Evolutionary conservation across 2,797 vertebrate species (phyloP).

Genomic region (Aphelocoma californica): DNA sequence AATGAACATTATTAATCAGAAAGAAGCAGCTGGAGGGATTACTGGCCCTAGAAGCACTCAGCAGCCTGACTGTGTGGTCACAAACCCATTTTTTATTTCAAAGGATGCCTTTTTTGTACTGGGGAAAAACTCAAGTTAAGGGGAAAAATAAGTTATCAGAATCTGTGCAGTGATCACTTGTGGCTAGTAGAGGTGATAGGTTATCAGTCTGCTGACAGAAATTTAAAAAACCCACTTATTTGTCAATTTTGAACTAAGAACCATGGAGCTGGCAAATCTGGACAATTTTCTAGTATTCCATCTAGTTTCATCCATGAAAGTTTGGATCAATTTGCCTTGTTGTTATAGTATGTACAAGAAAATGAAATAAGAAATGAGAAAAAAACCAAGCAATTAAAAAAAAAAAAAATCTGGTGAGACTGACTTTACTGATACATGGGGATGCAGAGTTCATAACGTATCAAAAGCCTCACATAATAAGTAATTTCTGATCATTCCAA

Average conservation of each 20-base stretch:
- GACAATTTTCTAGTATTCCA: background rate
- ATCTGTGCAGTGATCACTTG: background rate
- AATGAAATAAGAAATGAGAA: background rate
- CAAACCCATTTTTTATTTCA: background rate
- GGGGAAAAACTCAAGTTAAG: background rate
- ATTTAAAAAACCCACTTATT: background rate
- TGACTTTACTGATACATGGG: background rate
- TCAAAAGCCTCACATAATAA: background rate
- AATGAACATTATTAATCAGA: background rate
- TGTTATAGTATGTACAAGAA: background rate
- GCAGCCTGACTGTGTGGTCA: background rate
- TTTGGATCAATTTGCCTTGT: slow-evolving; percentile 23
- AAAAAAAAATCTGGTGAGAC: slow-evolving; percentile 7
- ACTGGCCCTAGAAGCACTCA: background rate
- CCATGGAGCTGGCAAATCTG: background rate
- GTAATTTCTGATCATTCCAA: background rate
- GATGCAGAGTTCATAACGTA: background rate
- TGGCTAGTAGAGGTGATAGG: background rate
- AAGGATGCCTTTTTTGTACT: background rate
- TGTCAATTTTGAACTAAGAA: background rate
- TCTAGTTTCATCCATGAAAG: slow-evolving; percentile 27
- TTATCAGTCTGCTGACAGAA: background rate
- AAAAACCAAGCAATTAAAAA: slow-evolving; percentile 5
- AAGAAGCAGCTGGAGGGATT: background rate
- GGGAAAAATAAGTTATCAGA: background rate